Conservation (phyloP, 30 jellyfish, hydroid and myxozoan species). For the Turritopsis dohrnii region DNA sequence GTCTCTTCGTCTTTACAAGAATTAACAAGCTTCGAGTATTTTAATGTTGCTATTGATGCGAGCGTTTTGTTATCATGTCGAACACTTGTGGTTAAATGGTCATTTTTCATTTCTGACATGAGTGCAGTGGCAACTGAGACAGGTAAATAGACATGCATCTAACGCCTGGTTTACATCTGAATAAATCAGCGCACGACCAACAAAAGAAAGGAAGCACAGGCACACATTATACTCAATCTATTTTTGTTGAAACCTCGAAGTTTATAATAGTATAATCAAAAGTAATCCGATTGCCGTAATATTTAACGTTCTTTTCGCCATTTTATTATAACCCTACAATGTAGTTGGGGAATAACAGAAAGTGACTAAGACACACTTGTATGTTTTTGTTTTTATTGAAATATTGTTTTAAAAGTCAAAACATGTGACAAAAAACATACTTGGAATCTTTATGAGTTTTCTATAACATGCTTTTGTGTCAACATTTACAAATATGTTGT, state of each 20-base stretch:
- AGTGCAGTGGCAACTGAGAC: not conserved
- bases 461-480: not conserved
- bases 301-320: too few species aligned
- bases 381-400: not conserved
- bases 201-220: too few species aligned
- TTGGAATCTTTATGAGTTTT: not conserved
- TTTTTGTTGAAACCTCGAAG: too few species aligned
- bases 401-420: not conserved
- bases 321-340: not conserved
- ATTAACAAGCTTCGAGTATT: not conserved
- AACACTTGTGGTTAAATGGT: not conserved
- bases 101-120: not conserved
- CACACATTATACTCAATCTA: too few species aligned
- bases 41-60: not conserved
- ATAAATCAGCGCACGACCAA: too few species aligned
- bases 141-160: not conserved
- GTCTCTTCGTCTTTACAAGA: not conserved
- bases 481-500: not conserved
- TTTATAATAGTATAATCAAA: too few species aligned
- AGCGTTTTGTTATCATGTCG: not conserved
- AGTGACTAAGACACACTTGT: not conserved
- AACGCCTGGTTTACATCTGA: not conserved
- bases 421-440: not conserved
- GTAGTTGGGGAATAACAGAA: not conserved
- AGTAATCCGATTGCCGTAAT: too few species aligned